Conservation (phyloP, 2,888 invertebrate genomes). For the Branchipolynoe longqiensis region DNA sequence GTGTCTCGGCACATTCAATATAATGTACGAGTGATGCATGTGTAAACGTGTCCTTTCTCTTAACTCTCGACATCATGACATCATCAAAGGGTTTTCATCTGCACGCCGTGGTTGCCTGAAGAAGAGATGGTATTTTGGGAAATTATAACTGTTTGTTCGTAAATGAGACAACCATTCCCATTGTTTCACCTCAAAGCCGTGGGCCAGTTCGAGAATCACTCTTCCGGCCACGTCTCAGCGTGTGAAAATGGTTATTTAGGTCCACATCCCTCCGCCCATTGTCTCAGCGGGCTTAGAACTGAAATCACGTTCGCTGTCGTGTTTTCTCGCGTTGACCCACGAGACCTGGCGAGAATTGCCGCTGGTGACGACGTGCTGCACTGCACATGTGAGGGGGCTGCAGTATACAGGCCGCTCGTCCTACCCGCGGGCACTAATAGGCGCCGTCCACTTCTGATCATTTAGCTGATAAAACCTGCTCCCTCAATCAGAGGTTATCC, state of each 20-base stretch:
- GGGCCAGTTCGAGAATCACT: too few species aligned
- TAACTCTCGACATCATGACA: too few species aligned
- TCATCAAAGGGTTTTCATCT: too few species aligned
- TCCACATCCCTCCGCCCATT: background rate
- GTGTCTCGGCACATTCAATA: too few species aligned
- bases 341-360: constrained; percentile 37
- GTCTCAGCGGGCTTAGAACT: constrained; percentile 35
- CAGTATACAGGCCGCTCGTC: background rate
- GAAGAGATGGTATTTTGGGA: too few species aligned
- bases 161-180: too few species aligned
- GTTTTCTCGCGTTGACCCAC: constrained; percentile 53
- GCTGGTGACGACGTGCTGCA: background rate
- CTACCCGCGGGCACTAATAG: background rate
- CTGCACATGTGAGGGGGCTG: background rate
- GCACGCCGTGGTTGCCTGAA: too few species aligned
- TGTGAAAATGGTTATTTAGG: constrained; percentile 9
- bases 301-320: constrained; percentile 51
- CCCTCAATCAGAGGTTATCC: constrained; percentile 33
- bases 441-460: constrained; percentile 23
- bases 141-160: too few species aligned
- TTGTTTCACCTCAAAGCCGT: constrained; percentile 46
- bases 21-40: too few species aligned
- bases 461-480: constrained; percentile 50
- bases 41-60: too few species aligned
- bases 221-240: background rate